Conservation (phyloP, 2,797 vertebrate species). For the Odontamblyopus rebecca region DNA sequence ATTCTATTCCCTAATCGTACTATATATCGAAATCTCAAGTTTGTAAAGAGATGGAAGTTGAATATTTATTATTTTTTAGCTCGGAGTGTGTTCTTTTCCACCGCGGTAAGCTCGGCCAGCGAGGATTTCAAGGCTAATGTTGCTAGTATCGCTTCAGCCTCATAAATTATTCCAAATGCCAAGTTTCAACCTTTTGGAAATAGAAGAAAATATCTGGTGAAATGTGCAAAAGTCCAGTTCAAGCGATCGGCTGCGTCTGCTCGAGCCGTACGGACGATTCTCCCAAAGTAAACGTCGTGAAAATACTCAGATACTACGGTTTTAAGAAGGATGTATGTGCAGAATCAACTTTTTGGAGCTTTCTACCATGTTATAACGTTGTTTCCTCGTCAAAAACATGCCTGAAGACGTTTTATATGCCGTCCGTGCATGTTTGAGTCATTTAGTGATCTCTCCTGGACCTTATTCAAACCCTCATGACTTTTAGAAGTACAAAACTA, state of each 20-base stretch:
- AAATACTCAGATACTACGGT: too few relatives aligned
- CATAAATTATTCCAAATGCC: constrained; percentile 53
- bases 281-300: not conserved
- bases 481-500: too few relatives aligned
- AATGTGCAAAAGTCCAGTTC: constrained; percentile 14
- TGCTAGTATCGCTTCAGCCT: constrained; percentile 30
- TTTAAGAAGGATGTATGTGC: not conserved
- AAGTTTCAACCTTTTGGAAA: constrained; percentile 29
- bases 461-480: too few relatives aligned
- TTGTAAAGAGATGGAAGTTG: constrained; percentile 53
- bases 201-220: constrained; percentile 13
- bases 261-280: not conserved
- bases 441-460: too few relatives aligned
- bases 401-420: too few relatives aligned
- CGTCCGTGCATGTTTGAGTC: too few relatives aligned
- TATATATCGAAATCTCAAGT: constrained; percentile 24
- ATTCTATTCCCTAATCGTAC: constrained; percentile 37
- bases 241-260: not conserved
- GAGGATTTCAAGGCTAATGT: constrained; percentile 33
- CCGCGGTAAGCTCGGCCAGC: constrained; percentile 25
- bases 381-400: too few relatives aligned
- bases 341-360: too few relatives aligned
- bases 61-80: constrained; percentile 46
- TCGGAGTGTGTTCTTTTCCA: constrained; percentile 26
- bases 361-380: too few relatives aligned